phyloP scores from a whole-genome alignment of 2,113 vertebrate genomes.

The Tringa solitaria region DNA sequence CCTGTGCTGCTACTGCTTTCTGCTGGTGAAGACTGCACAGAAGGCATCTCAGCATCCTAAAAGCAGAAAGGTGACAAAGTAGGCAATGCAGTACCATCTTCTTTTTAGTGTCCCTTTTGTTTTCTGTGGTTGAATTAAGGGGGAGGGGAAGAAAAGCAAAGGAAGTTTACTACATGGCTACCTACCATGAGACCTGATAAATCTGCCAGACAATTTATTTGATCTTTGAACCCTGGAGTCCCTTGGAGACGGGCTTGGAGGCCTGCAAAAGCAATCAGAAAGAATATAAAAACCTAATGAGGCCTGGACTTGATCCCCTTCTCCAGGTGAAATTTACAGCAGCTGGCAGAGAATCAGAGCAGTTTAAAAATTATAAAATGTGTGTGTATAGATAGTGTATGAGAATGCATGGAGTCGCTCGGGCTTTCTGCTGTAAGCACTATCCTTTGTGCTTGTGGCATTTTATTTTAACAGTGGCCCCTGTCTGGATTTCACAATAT shows the following conservation, averaged over 20 bases:
- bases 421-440: not conserved
- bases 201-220: constrained; percentile 78
- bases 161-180: constrained; percentile 64
- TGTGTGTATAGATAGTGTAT: not conserved
- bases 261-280: constrained; percentile 74
- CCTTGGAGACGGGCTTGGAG: constrained; percentile 52
- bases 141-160: not conserved
- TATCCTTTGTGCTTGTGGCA: not conserved
- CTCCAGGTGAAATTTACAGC: constrained; percentile 37
- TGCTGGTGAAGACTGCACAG: not conserved
- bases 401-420: not conserved
- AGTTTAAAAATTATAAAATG: constrained; percentile 29
- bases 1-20: not conserved
- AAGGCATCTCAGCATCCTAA: not conserved
- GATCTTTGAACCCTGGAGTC: constrained; percentile 74
- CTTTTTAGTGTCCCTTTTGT: not conserved
- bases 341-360: constrained; percentile 51
- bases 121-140: not conserved
- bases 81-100: not conserved
- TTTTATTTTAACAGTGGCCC: not conserved
- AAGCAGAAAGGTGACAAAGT: not conserved
- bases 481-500: not conserved
- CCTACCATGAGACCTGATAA: constrained; percentile 61
- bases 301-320: constrained; percentile 44
- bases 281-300: constrained; percentile 63